A percentile compares a stretch with the other conserved stretches of the same genome.
Evolutionary conservation across 2,113 vertebrate genomes (phyloP).

Genomic region (Archilochus colubris): DNA sequence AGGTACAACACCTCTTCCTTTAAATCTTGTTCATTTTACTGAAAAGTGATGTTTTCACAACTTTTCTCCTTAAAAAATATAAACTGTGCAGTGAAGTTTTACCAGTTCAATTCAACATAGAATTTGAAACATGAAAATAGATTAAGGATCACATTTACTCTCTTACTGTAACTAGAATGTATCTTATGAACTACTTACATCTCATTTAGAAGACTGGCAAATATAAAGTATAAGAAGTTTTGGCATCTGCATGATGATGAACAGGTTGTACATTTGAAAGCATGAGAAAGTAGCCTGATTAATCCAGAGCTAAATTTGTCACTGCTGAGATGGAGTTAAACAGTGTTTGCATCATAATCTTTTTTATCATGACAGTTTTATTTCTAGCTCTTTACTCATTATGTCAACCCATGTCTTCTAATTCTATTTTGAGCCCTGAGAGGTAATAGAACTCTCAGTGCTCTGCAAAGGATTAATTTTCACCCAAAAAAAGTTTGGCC

Average conservation of each 20-base stretch:
- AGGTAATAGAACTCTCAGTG: not conserved
- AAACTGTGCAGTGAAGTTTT: not conserved
- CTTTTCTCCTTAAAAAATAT: not conserved
- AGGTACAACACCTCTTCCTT: not conserved
- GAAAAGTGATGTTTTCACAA: not conserved
- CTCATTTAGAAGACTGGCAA: constrained; percentile 34
- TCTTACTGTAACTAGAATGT: not conserved
- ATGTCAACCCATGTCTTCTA: constrained; percentile 11
- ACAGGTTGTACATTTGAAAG: constrained; percentile 40
- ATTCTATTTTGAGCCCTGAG: constrained; percentile 21
- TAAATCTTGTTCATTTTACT: not conserved
- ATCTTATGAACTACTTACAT: constrained; percentile 25
- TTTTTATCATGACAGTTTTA: constrained; percentile 39
- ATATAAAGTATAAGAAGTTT: constrained; percentile 22
- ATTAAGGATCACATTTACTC: not conserved
- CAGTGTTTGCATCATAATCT: constrained; percentile 27
- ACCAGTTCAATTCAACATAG: not conserved
- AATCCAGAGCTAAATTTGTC: constrained; percentile 55
- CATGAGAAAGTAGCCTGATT: constrained; percentile 10
- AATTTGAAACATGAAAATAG: not conserved
- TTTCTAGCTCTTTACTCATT: constrained; percentile 44
- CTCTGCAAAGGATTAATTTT: not conserved
- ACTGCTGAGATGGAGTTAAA: constrained; percentile 41
- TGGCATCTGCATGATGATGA: not conserved
- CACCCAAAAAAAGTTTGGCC: not conserved